Percentiles rank a stretch among this genome's conserved stretches.
These are phyloP conservation scores for Rhynchonycteris naso DNA, from an alignment of 2,797 vertebrate species.

Conservation along the genomic window DNA sequence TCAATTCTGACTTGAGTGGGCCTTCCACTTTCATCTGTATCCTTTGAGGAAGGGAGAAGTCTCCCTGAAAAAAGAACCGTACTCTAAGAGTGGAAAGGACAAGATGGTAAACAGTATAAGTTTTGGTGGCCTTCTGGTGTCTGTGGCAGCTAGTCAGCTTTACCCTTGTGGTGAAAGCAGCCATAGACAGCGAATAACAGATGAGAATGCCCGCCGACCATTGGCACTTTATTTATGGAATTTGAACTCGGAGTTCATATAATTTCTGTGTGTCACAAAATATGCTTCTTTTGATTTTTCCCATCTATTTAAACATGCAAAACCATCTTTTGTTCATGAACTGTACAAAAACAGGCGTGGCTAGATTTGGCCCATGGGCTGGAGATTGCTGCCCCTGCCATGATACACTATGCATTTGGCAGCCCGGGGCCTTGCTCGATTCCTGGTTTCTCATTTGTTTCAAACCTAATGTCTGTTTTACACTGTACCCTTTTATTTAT, in stretches of 20 bases:
- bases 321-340: constrained; percentile 19
- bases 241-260: background rate
- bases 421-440: background rate
- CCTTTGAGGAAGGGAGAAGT: background rate
- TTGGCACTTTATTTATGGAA: background rate
- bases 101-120: background rate
- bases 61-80: background rate
- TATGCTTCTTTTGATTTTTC: background rate
- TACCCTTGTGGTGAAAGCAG: background rate
- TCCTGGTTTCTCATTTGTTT: background rate
- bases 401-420: background rate
- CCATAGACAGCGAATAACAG: background rate
- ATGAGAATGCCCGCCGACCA: background rate
- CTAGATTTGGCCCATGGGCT: background rate
- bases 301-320: constrained; percentile 25
- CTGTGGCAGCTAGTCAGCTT: background rate
- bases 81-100: background rate
- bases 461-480: constrained; percentile 23
- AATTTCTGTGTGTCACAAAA: background rate
- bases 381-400: background rate
- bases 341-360: background rate
- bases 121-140: background rate
- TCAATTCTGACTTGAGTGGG: background rate
- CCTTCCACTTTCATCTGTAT: background rate
- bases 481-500: background rate